Evolutionary conservation across 2,888 invertebrate species (phyloP).

Genomic region (Epirrhoe alternata): DNA sequence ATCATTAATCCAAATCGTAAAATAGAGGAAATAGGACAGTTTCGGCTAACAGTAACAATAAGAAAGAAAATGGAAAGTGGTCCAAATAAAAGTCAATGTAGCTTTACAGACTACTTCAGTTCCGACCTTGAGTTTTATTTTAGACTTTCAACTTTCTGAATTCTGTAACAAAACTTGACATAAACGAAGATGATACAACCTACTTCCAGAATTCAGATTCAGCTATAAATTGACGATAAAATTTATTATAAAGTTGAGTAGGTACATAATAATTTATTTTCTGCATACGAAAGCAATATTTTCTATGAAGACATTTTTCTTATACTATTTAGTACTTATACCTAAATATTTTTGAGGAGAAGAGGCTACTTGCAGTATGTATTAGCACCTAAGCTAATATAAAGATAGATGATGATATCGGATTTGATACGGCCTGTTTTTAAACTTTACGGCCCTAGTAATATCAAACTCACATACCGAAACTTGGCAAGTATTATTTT

Average conservation of each 20-base stretch:
- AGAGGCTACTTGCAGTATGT: background rate
- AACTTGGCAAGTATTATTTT: conserved; percentile 37
- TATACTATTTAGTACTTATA: background rate
- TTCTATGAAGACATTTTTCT: too few species aligned
- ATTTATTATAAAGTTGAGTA: background rate
- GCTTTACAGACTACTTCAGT: background rate
- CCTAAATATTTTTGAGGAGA: too few species aligned
- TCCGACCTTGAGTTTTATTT: background rate
- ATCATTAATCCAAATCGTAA: too few species aligned
- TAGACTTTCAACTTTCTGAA: background rate
- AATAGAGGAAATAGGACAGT: too few species aligned
- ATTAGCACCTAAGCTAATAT: conserved; percentile 5
- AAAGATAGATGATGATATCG: conserved; percentile 4
- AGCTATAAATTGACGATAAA: conserved; percentile 5
- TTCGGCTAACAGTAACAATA: background rate
- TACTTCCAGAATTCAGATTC: conserved; percentile 1
- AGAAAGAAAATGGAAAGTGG: background rate
- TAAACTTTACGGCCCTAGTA: conserved; percentile 13
- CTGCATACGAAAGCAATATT: conserved; percentile 9
- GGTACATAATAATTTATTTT: conserved; percentile 9
- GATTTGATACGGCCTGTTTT: conserved; percentile 16
- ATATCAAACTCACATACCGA: conserved; percentile 39
- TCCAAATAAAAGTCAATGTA: background rate
- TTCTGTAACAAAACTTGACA: background rate
- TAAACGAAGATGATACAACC: background rate